Evolutionary conservation across 1,140 invertebrate species (phyloP).

Genomic region (Sarcophaga peregrina): DNA sequence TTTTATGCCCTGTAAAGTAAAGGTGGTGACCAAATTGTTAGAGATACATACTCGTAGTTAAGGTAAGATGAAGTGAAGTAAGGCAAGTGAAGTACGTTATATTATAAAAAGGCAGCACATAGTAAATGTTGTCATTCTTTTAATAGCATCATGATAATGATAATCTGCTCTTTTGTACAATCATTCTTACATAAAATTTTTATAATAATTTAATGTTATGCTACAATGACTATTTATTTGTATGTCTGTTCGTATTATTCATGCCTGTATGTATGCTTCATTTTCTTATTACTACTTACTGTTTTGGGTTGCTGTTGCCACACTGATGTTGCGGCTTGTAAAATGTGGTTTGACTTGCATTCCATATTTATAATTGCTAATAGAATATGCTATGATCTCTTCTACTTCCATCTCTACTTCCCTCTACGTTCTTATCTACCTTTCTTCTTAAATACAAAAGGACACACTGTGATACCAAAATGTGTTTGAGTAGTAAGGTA

Average conservation of each 20-base stretch:
- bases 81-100: too few species aligned
- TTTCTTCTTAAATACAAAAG: not conserved
- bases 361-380: slow-evolving; percentile 66
- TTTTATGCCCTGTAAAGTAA: too few species aligned
- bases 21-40: too few species aligned
- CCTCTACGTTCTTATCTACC: too few species aligned
- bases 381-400: slow-evolving; percentile 60
- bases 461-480: not conserved
- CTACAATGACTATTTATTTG: too few species aligned
- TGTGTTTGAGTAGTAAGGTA: not conserved
- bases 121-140: slow-evolving; percentile 37
- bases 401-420: too few species aligned
- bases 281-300: slow-evolving; percentile 26
- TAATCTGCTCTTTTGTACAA: slow-evolving; percentile 13
- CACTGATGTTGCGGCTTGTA: not conserved
- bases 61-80: too few species aligned
- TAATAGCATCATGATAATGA: slow-evolving; percentile 21
- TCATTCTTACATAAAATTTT: not conserved
- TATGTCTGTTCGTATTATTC: too few species aligned
- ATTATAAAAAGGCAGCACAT: too few species aligned
- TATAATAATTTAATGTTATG: not conserved
- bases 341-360: slow-evolving; percentile 44
- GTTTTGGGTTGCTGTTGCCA: not conserved
- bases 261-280: not conserved
- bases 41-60: too few species aligned